Conservation (phyloP, 1,140 invertebrate species). For the Anastrepha ludens region DNA sequence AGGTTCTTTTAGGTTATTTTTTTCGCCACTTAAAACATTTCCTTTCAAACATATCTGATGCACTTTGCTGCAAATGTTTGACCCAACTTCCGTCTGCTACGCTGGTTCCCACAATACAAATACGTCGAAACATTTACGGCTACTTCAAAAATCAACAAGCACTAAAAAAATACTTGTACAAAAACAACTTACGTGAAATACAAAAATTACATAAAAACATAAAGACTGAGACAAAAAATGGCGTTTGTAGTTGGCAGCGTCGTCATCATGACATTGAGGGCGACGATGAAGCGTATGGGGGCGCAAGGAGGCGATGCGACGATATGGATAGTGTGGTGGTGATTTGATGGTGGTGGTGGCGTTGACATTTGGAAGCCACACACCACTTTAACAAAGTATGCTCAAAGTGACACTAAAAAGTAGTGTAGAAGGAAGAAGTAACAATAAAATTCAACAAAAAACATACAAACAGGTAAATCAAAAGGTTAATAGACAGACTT, state of each 20-base stretch:
- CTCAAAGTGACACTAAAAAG: constrained; percentile 18
- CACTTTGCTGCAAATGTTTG: constrained; percentile 16
- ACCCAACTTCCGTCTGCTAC: not conserved
- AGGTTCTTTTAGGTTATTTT: no score
- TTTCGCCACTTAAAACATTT: not conserved
- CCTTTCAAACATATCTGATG: not conserved
- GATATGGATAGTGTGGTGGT: not conserved
- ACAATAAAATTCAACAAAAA: constrained; percentile 36
- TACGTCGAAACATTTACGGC: constrained; percentile 45
- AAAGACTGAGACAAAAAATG: not conserved
- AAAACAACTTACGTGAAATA: not conserved
- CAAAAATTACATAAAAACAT: constrained; percentile 16
- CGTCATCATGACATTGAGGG: not conserved
- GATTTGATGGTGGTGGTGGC: not conserved
- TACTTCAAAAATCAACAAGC: constrained; percentile 41
- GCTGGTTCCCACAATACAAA: constrained; percentile 30
- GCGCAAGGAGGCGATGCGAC: not conserved
- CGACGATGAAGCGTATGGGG: not conserved
- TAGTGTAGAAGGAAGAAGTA: constrained; percentile 29
- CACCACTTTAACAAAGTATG: not conserved
- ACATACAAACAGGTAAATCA: constrained; percentile 21
- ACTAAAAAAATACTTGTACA: constrained; percentile 5
- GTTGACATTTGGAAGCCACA: constrained; percentile 42
- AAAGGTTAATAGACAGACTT: constrained; percentile 8
- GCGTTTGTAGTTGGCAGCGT: not conserved